Evolutionary conservation across 2,113 vertebrate genomes (phyloP).

Genomic region (Nettapus auritus): DNA sequence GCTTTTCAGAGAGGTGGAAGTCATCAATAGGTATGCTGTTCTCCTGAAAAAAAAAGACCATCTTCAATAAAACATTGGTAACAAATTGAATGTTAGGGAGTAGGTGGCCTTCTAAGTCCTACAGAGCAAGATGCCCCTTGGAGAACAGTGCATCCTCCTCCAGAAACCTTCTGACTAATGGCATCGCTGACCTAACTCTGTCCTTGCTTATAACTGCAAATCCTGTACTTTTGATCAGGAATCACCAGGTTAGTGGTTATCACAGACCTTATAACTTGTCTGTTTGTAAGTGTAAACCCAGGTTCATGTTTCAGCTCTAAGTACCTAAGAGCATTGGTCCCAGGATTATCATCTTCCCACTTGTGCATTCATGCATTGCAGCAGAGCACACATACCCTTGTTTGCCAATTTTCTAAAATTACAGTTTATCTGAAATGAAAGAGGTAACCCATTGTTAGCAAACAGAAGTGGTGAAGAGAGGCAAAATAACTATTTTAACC

Average conservation of each 20-base stretch:
- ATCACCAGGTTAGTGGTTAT: not conserved
- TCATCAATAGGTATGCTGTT: not conserved
- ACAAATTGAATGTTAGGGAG: not conserved
- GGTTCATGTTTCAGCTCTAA: not conserved
- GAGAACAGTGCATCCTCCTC: not conserved
- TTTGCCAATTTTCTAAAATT: not conserved
- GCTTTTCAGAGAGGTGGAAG: not conserved
- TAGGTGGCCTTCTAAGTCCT: not conserved
- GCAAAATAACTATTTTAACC: not conserved
- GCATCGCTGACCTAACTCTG: not conserved
- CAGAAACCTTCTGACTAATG: not conserved
- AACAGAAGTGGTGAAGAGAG: not conserved
- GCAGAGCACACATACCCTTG: not conserved
- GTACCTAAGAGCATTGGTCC: not conserved
- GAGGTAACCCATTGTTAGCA: conserved; percentile 3
- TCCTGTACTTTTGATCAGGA: not conserved
- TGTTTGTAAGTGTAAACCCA: not conserved
- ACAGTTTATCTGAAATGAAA: conserved; percentile 2
- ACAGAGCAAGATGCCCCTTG: not conserved
- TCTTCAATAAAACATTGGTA: not conserved
- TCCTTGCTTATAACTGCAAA: not conserved
- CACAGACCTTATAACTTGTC: not conserved
- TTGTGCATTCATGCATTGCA: not conserved
- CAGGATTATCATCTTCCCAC: not conserved
- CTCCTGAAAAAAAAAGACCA: not conserved